phyloP scores from a whole-genome alignment of 2,797 vertebrate species.

The Harpagifer antarcticus region DNA sequence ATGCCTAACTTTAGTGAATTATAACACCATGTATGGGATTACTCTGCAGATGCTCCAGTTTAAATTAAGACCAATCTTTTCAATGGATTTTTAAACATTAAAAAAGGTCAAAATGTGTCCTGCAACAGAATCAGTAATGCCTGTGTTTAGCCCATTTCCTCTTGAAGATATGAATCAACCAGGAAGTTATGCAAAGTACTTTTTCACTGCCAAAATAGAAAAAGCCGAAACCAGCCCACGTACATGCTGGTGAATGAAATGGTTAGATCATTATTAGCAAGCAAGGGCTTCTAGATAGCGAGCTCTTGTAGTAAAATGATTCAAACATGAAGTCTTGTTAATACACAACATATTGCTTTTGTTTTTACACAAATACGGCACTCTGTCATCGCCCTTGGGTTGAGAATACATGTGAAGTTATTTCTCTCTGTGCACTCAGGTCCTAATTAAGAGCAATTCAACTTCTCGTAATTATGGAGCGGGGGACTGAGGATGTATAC shows the following conservation, averaged over 20 bases:
- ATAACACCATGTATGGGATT: too few relatives aligned
- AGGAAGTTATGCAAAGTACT: slow-evolving; percentile 25
- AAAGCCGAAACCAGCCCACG: slow-evolving; percentile 50
- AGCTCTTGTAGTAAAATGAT: too few relatives aligned
- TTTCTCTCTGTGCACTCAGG: slow-evolving; percentile 54
- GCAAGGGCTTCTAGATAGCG: too few relatives aligned
- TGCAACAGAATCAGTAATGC: too few relatives aligned
- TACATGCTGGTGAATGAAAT: slow-evolving; percentile 49
- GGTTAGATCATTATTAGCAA: background rate
- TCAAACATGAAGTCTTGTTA: slow-evolving; percentile 34
- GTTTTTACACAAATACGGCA: slow-evolving; percentile 5
- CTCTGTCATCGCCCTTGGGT: slow-evolving; percentile 12
- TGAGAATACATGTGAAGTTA: slow-evolving; percentile 49
- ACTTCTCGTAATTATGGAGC: slow-evolving; percentile 65
- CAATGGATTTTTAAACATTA: too few relatives aligned
- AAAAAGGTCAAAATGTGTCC: too few relatives aligned
- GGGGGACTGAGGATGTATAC: slow-evolving; percentile 16
- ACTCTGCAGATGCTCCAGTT: too few relatives aligned
- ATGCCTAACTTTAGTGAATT: too few relatives aligned
- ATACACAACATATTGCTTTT: slow-evolving; percentile 11
- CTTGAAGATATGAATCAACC: slow-evolving; percentile 21
- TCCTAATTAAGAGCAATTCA: slow-evolving; percentile 74
- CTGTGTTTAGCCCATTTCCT: background rate
- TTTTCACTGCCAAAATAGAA: slow-evolving; percentile 41
- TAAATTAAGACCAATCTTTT: too few relatives aligned